Percentiles rank a stretch among this genome's conserved stretches.
Conservation (phyloP, 1,140 invertebrate genomes). For the Paracyclopina nana region DNA sequence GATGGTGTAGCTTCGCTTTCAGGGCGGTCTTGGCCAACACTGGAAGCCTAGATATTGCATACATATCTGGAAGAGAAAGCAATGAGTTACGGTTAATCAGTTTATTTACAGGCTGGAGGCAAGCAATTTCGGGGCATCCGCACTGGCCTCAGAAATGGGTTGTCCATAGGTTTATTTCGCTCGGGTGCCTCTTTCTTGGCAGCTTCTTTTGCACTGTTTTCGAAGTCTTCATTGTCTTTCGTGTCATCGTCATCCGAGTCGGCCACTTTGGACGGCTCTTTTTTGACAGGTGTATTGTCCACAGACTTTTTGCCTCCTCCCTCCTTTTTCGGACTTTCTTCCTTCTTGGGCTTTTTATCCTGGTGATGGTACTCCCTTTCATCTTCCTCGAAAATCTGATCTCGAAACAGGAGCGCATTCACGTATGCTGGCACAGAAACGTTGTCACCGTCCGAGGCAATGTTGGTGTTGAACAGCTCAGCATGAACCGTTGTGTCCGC, state of each 20-base stretch:
- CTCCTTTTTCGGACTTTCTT: slow-evolving; percentile 20
- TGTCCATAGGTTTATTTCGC: slow-evolving; percentile 43
- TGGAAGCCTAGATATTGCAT: too few species aligned
- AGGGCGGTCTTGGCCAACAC: too few species aligned
- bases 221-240: slow-evolving; percentile 18
- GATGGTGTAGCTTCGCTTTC: too few species aligned
- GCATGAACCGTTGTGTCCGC: background rate
- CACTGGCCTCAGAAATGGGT: slow-evolving; percentile 61
- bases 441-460: slow-evolving; percentile 18
- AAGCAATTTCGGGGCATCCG: slow-evolving; percentile 45
- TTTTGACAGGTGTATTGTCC: too few species aligned
- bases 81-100: too few species aligned
- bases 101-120: too few species aligned
- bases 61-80: too few species aligned
- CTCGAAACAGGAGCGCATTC: slow-evolving; percentile 63
- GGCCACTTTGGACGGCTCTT: slow-evolving; percentile 16
- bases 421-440: slow-evolving; percentile 43
- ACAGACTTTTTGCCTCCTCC: slow-evolving; percentile 12
- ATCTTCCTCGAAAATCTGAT: slow-evolving; percentile 84
- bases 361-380: slow-evolving; percentile 36
- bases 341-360: slow-evolving; percentile 27
- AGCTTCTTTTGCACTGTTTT: slow-evolving; percentile 8
- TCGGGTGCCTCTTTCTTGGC: slow-evolving; percentile 25
- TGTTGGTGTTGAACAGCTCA: background rate
- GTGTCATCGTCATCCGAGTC: slow-evolving; percentile 17